Evolutionary conservation across 1,140 invertebrate species (phyloP).

Genomic region (Vanessa atalanta): DNA sequence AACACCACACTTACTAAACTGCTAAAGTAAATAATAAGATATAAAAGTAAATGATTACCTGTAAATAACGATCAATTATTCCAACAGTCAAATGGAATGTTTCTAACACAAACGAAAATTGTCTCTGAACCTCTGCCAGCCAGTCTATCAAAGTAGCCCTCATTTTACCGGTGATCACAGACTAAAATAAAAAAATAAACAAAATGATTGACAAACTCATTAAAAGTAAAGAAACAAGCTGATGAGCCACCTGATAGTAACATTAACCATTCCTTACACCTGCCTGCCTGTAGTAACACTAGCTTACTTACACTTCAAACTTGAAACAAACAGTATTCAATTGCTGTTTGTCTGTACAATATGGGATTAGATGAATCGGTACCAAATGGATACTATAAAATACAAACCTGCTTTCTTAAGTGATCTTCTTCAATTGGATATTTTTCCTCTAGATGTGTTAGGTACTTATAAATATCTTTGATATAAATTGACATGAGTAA

Average conservation of each 20-base stretch:
- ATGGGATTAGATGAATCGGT: too few species aligned
- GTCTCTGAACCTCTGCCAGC: constrained; percentile 95
- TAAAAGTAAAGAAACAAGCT: too few species aligned
- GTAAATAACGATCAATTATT: constrained; percentile 95
- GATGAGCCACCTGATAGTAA: too few species aligned
- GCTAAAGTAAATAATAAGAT: too few species aligned
- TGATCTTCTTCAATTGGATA: constrained; percentile 84
- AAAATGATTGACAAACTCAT: constrained; percentile 8
- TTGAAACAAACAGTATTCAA: too few species aligned
- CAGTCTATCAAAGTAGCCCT: constrained; percentile 94
- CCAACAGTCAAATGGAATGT: constrained; percentile 94
- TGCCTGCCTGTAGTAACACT: too few species aligned
- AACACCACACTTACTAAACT: too few species aligned
- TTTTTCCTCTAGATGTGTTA: constrained; percentile 86
- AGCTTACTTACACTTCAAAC: too few species aligned
- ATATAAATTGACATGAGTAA: constrained; percentile 90
- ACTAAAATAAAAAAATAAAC: constrained; percentile 49
- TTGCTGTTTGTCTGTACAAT: too few species aligned
- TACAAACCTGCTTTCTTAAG: constrained; percentile 82
- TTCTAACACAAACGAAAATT: constrained; percentile 94
- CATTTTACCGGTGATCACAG: constrained; percentile 89
- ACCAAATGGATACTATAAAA: background rate
- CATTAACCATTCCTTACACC: too few species aligned
- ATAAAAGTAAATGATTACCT: constrained; percentile 80
- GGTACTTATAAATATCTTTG: constrained; percentile 92